Conservation (phyloP, 2,797 vertebrate species). For the Picus viridis region DNA sequence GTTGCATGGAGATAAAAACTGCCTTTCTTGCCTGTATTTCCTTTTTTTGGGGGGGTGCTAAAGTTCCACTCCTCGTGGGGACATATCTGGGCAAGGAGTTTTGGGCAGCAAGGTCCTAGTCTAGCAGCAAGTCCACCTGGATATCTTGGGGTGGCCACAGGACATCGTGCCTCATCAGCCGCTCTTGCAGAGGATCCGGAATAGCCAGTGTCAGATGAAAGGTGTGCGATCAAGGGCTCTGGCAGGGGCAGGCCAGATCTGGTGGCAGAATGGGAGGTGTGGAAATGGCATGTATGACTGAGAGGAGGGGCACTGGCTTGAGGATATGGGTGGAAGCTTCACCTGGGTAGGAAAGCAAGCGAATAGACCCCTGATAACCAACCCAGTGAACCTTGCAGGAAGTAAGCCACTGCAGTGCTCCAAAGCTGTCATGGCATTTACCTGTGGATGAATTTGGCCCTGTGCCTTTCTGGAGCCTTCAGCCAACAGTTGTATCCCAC, state of each 20-base stretch:
- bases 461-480: not conserved
- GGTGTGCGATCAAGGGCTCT: rapidly evolving
- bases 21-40: not conserved
- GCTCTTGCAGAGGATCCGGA: rapidly evolving
- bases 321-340: not conserved
- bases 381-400: rapidly evolving
- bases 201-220: not conserved
- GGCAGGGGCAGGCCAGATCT: rapidly evolving
- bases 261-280: rapidly evolving
- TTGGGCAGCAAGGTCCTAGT: not conserved
- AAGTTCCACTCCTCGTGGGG: rapidly evolving
- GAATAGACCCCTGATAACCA: not conserved
- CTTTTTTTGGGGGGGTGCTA: not conserved
- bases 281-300: not conserved
- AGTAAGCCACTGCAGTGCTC: rapidly evolving
- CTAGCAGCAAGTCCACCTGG: not conserved
- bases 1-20: not conserved
- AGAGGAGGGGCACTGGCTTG: rapidly evolving
- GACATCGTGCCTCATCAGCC: not conserved
- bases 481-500: not conserved
- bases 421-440: not conserved
- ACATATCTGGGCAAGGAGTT: not conserved
- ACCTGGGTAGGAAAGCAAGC: rapidly evolving
- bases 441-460: not conserved
- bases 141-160: too few species aligned